These are phyloP conservation scores for Nipponia nippon DNA, from an alignment of 2,113 vertebrate species.

Conservation along the genomic window DNA sequence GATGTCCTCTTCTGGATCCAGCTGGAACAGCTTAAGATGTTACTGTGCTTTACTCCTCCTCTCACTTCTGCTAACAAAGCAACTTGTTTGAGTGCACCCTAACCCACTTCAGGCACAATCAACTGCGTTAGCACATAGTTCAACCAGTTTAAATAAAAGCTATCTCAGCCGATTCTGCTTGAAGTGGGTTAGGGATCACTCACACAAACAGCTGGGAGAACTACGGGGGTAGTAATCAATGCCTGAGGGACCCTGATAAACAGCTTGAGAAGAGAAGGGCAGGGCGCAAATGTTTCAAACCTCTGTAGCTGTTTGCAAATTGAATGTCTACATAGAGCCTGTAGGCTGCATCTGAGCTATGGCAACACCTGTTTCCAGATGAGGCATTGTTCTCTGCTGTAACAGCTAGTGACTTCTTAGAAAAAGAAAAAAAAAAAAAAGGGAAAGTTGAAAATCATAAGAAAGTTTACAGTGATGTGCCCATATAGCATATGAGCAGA, in stretches of 20 bases:
- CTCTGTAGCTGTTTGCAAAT: constrained; percentile 39
- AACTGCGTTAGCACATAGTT: not conserved
- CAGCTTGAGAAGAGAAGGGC: not conserved
- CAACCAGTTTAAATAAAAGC: no score
- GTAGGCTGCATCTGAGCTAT: not conserved
- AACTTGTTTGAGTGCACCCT: not conserved
- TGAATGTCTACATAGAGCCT: not conserved
- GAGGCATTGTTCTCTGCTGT: not conserved
- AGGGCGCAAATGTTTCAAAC: not conserved
- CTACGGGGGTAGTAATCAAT: not conserved
- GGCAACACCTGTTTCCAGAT: not conserved
- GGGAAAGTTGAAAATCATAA: not conserved
- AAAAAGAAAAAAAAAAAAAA: not conserved
- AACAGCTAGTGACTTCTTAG: not conserved
- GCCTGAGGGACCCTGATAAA: constrained; percentile 17
- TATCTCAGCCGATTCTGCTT: constrained; percentile 30
- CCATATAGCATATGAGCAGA: not conserved
- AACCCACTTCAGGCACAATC: constrained; percentile 22
- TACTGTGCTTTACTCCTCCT: not conserved
- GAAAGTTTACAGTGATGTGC: not conserved
- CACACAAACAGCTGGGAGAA: constrained; percentile 10
- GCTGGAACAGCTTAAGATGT: not conserved
- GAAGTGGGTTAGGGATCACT: constrained; percentile 32
- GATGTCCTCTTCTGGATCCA: not conserved
- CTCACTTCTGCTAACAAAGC: not conserved